A percentile compares a stretch with the other conserved stretches of the same genome.
These are phyloP conservation scores for Cataglyphis livida DNA, from an alignment of 2,888 invertebrate species.

Conservation along the genomic window DNA sequence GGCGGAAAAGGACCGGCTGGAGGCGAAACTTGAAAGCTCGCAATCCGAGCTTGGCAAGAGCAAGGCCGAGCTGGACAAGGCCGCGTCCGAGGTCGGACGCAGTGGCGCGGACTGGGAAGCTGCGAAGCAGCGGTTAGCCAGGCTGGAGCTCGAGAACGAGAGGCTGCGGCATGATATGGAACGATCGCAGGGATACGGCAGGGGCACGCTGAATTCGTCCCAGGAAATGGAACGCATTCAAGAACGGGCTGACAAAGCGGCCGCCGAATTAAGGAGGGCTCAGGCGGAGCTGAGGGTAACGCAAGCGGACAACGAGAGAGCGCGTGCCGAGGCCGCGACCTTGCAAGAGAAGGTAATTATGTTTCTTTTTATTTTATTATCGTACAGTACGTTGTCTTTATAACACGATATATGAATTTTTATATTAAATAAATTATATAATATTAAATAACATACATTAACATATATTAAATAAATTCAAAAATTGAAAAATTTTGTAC, in stretches of 20 bases:
- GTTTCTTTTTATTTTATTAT: background rate
- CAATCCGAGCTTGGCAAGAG: constrained; percentile 97
- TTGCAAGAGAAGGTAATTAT: constrained; percentile 92
- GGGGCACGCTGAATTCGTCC: constrained; percentile 92
- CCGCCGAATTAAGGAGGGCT: constrained; percentile 94
- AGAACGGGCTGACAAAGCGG: constrained; percentile 94
- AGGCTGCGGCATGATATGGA: constrained; percentile 94
- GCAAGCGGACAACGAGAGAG: constrained; percentile 96
- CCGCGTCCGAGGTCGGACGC: constrained; percentile 95
- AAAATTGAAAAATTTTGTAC: background rate
- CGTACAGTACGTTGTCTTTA: background rate
- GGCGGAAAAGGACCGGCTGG: constrained; percentile 95
- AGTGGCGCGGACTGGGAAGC: constrained; percentile 96
- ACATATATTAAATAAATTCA: background rate
- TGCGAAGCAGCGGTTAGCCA: constrained; percentile 92
- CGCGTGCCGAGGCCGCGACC: constrained; percentile 93
- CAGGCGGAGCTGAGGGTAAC: constrained; percentile 96
- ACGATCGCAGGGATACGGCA: constrained; percentile 93
- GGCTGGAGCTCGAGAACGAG: constrained; percentile 96
- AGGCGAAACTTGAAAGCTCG: constrained; percentile 96
- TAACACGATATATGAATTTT: background rate
- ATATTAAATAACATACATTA: too few species aligned
- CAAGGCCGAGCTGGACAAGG: constrained; percentile 97
- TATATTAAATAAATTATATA: background rate
- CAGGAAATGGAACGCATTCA: constrained; percentile 94